phyloP scores from a whole-genome alignment of 2,888 invertebrate species.

The Keiferia lycopersicella region DNA sequence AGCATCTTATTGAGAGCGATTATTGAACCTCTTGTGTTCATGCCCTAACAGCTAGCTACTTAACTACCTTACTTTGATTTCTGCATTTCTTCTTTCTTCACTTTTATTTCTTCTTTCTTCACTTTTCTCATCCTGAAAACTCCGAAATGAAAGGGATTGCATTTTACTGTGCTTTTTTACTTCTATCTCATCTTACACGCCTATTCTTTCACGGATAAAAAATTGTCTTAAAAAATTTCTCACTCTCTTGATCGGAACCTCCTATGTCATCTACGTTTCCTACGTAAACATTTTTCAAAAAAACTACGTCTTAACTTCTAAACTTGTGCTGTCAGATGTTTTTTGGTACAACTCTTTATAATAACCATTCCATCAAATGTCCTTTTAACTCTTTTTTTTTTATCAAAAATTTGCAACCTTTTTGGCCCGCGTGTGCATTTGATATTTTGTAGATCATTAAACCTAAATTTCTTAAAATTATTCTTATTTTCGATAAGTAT shows the following conservation, averaged over 20 bases:
- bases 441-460: slow-evolving; percentile 49
- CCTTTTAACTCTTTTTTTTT: slow-evolving; percentile 29
- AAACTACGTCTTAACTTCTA: slow-evolving; percentile 71
- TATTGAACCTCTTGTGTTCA: too few species aligned
- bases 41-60: too few species aligned
- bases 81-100: not conserved
- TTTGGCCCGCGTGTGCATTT: slow-evolving; percentile 73
- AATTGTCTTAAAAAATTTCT: slow-evolving; percentile 65
- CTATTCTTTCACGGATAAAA: slow-evolving; percentile 58
- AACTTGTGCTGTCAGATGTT: slow-evolving; percentile 65
- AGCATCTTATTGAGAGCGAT: too few species aligned
- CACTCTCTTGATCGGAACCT: slow-evolving; percentile 55
- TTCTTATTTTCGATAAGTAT: slow-evolving; percentile 43
- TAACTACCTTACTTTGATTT: not conserved
- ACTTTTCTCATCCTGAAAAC: not conserved
- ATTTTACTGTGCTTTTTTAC: slow-evolving; percentile 30
- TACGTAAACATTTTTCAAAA: slow-evolving; percentile 76
- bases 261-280: slow-evolving; percentile 50
- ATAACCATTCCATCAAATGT: slow-evolving; percentile 14
- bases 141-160: slow-evolving; percentile 15
- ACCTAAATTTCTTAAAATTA: slow-evolving; percentile 39
- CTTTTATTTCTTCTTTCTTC: not conserved
- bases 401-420: slow-evolving; percentile 54
- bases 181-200: slow-evolving; percentile 41
- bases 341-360: slow-evolving; percentile 49